Base-by-base conservation (phyloP, 2,888 invertebrate genomes). In the Nemurella pictetii region DNA sequence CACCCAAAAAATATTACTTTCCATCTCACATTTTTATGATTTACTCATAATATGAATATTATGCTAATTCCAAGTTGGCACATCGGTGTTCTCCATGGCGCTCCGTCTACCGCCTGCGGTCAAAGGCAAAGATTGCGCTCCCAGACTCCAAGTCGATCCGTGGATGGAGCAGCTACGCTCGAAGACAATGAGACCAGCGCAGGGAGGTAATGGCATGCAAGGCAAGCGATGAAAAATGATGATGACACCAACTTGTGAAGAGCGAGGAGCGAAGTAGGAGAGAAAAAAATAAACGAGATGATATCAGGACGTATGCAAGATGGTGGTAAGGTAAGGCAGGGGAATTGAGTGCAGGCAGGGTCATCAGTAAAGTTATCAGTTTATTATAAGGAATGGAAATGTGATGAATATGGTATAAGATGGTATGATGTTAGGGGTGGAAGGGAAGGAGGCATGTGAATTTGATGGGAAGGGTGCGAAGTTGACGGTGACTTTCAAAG, bases 141-240 rank as follows among this genome's bases (percentile, higher is more conserved):
- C 9, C 7, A 36, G 15, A 36, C 55, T 36, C 55, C 26, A 15
- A 26, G 5, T 77, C 77, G 28, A 26, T 27, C 27, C 85, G n/a
- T 83, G 73, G 55, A 80, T 77, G 30, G 78, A 30, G 35, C 12
- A 36, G 26, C 2, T 12, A 30, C 12, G 29, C 1, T 20, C 1
- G 82, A 86, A 86, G 87, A 87, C 87, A 87, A 87, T 87, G 87
- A 85, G 86, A 85, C 84, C 86, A 86, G 84, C 85, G 84, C 84
- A 84, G 87, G 85, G 84, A 84, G 85, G 87, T 86, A 86, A 86
- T 86, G 86, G 86, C 82, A 82, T 55, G 85, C 82, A 82, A 82
- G 85, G 85, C 83, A 83, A 84, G 72, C 85, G 81, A 85, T 87
- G 87, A 87, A 86, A 87, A 87, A 87, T 87, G 87, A 86, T 87